phyloP scores from a whole-genome alignment of 2,113 vertebrate species.

The Tapirus terrestris region DNA sequence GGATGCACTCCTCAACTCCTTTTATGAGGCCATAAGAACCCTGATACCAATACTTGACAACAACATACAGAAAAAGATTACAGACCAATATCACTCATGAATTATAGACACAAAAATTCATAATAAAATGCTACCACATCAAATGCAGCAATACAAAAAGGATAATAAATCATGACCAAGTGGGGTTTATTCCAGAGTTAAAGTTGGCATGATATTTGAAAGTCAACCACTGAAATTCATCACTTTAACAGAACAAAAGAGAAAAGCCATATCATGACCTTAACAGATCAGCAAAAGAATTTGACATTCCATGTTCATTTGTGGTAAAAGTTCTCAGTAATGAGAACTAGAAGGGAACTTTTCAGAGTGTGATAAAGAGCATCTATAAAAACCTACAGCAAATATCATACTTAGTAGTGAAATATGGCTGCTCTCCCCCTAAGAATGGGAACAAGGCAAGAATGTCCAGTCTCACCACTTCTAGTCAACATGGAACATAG shows the following conservation, averaged over 20 bases:
- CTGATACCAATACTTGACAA: conserved; percentile 29
- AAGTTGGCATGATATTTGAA: background rate
- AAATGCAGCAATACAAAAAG: conserved; percentile 7
- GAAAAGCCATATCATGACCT: background rate
- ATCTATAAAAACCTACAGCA: background rate
- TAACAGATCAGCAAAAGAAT: background rate
- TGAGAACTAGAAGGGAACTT: background rate
- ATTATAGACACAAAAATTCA: conserved; percentile 45
- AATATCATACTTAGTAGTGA: background rate
- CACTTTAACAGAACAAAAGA: conserved; percentile 41
- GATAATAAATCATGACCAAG: background rate
- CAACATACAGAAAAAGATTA: background rate
- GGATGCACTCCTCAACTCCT: background rate
- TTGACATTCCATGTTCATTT: conserved; percentile 14
- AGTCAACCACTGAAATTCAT: conserved; percentile 35
- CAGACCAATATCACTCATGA: background rate
- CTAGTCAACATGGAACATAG: background rate
- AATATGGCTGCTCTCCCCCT: background rate
- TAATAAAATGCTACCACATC: background rate
- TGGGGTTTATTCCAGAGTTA: background rate
- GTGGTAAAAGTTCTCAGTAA: background rate
- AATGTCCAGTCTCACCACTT: background rate
- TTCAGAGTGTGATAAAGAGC: background rate
- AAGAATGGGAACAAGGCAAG: background rate
- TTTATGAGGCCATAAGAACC: background rate